Conservation (phyloP, 2,113 vertebrate species). For the Leptobrachium leishanense region DNA sequence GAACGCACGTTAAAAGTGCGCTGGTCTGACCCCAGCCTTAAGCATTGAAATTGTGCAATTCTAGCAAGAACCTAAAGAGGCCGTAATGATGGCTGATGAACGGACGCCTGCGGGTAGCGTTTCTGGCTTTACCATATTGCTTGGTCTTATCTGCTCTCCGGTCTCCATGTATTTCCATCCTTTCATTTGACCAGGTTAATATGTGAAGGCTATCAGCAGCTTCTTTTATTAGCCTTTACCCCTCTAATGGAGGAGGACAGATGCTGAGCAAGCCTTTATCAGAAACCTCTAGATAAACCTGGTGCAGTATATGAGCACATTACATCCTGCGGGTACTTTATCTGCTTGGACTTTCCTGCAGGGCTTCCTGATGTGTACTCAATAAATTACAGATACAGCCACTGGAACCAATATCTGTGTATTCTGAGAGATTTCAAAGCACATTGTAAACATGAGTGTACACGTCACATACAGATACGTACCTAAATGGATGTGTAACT, state of each 20-base stretch:
- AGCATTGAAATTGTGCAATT: too few relatives aligned
- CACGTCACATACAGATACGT: too few relatives aligned
- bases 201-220: not conserved
- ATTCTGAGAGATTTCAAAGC: too few relatives aligned
- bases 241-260: slow-evolving; percentile 16
- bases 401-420: not conserved
- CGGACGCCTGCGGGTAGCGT: too few relatives aligned
- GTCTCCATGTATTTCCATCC: not conserved
- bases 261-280: slow-evolving; percentile 8
- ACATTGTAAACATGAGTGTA: too few relatives aligned
- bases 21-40: too few relatives aligned
- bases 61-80: too few relatives aligned
- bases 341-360: slow-evolving; percentile 27
- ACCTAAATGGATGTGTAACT: too few relatives aligned
- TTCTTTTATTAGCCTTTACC: not conserved
- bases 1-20: too few relatives aligned
- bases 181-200: not conserved
- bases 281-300: slow-evolving; percentile 36
- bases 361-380: slow-evolving; percentile 21
- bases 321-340: slow-evolving; percentile 29
- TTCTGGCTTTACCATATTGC: too few relatives aligned
- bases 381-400: not conserved
- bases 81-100: too few relatives aligned
- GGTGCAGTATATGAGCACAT: slow-evolving; percentile 26
- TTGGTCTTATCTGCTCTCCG: too few relatives aligned